These are phyloP conservation scores for Grus americana DNA, from an alignment of 2,113 vertebrate genomes.

Conservation along the genomic window DNA sequence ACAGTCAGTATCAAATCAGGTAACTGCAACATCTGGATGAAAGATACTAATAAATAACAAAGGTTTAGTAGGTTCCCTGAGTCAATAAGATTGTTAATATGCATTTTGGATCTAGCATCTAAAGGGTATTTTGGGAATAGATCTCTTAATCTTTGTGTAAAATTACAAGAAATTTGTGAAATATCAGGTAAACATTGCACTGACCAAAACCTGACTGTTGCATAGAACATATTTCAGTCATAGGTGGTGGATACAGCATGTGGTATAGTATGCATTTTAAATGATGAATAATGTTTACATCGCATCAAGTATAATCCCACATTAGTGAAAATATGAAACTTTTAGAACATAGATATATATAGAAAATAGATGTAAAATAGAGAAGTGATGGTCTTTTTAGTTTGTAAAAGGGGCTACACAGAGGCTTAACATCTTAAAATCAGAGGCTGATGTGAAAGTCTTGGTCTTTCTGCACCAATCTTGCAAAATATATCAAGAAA, in stretches of 20 bases:
- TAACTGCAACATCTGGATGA: background rate
- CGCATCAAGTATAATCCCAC: background rate
- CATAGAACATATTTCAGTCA: background rate
- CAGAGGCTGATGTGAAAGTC: background rate
- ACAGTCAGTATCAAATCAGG: background rate
- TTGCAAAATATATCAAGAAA: background rate
- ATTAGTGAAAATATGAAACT: background rate
- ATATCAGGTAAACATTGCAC: background rate
- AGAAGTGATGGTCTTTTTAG: background rate
- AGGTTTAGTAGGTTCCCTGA: background rate
- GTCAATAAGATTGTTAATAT: background rate
- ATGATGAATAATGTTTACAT: background rate
- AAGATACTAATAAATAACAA: background rate
- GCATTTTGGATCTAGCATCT: background rate
- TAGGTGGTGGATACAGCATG: background rate
- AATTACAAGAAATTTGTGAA: background rate
- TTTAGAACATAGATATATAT: background rate
- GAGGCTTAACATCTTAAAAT: background rate
- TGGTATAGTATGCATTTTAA: background rate
- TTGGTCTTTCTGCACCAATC: background rate
- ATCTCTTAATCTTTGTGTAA: background rate
- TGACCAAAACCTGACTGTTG: background rate
- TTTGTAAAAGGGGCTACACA: background rate
- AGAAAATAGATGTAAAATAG: background rate
- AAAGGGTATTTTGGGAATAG: background rate